Percentiles rank a stretch among this genome's conserved stretches.
These are phyloP conservation scores for Ellobius talpinus DNA, from an alignment of 2,113 vertebrate species.

Conservation along the genomic window DNA sequence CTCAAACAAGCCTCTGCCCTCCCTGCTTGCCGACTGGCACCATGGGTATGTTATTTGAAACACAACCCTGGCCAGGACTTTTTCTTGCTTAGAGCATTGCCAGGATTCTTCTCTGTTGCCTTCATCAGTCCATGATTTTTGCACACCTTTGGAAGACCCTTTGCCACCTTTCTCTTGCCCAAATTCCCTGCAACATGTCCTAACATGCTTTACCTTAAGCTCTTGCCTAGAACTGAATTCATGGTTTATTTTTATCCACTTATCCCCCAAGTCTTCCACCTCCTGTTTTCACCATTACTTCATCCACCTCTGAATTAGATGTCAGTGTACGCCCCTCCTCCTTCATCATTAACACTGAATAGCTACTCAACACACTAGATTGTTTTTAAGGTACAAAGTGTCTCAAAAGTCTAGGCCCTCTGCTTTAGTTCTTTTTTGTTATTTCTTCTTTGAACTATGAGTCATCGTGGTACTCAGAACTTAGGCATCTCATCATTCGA, in stretches of 20 bases:
- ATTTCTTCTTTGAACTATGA: not conserved
- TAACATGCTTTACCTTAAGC: not conserved
- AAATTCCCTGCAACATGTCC: not conserved
- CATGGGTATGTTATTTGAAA: not conserved
- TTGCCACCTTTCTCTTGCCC: not conserved
- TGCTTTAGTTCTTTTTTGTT: not conserved
- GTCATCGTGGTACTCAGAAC: not conserved
- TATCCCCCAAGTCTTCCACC: not conserved
- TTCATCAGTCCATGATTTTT: not conserved
- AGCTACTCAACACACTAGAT: not conserved
- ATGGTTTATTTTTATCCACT: not conserved
- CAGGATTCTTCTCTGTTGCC: not conserved
- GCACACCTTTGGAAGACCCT: not conserved
- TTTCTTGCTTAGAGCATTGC: not conserved
- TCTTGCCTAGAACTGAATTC: not conserved
- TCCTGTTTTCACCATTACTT: not conserved
- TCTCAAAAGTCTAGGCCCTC: not conserved
- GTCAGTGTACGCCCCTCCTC: not conserved
- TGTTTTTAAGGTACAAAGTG: not conserved
- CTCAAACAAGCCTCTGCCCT: not conserved
- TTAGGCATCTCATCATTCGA: not conserved
- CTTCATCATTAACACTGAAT: not conserved
- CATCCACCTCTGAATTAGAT: slow-evolving; percentile 7
- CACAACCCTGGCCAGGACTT: not conserved
- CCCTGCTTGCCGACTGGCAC: not conserved